Evolutionary conservation across 2,797 vertebrate genomes (phyloP).

Genomic region (Picus viridis): DNA sequence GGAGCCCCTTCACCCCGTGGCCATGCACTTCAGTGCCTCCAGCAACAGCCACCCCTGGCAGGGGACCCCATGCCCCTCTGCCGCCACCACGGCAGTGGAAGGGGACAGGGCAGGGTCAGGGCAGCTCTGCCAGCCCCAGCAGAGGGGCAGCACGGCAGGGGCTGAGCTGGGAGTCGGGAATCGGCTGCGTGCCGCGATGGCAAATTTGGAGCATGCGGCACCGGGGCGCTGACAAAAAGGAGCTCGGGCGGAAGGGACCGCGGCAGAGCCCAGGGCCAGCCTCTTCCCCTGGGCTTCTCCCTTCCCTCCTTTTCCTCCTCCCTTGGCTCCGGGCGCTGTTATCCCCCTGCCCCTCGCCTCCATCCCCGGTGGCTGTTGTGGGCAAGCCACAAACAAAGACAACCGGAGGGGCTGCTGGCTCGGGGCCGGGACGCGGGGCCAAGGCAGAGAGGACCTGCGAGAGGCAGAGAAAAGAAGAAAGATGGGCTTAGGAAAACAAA

Average conservation of each 20-base stretch:
- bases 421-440: not conserved
- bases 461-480: constrained; percentile 51
- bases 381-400: constrained; percentile 49
- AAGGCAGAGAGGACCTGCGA: constrained; percentile 23
- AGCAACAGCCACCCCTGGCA: fast-evolving
- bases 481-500: constrained; percentile 11
- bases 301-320: constrained; percentile 8
- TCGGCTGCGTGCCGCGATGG: not conserved
- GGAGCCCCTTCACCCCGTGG: fast-evolving
- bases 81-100: fast-evolving
- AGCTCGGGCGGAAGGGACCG: not conserved
- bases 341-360: not conserved
- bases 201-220: constrained; percentile 36
- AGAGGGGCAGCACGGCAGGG: fast-evolving
- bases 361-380: constrained; percentile 23
- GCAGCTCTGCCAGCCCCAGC: not conserved
- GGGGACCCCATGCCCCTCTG: fast-evolving
- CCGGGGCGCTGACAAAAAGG: not conserved
- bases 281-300: constrained; percentile 6
- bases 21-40: fast-evolving
- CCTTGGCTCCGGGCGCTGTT: constrained; percentile 33
- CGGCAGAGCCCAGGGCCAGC: not conserved
- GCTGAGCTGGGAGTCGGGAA: not conserved
- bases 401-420: constrained; percentile 24
- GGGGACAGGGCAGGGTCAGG: not conserved